Evolutionary conservation across 1,140 invertebrate species (phyloP).

Genomic region (Drosophila insularis): DNA sequence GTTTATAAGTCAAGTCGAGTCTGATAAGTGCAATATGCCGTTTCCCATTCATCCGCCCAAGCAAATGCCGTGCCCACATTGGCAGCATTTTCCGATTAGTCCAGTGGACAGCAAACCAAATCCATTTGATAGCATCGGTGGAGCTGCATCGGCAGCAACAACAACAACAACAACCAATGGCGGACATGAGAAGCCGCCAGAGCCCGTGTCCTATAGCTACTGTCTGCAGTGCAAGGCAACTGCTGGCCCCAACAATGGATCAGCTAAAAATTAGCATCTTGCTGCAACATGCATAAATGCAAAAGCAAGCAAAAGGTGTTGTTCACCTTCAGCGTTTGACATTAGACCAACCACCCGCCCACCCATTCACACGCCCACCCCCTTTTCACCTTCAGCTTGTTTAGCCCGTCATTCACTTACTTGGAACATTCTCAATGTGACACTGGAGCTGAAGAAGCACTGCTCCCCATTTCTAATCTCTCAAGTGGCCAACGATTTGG

Average conservation of each 20-base stretch:
- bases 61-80: conserved; percentile 80
- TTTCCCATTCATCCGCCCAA: conserved; percentile 76
- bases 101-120: conserved; percentile 61
- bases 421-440: conserved; percentile 25
- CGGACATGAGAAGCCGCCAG: conserved; percentile 49
- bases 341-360: not conserved
- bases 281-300: not conserved
- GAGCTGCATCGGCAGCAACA: conserved; percentile 24
- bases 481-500: conserved; percentile 20
- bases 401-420: conserved; percentile 3
- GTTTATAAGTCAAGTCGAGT: not conserved
- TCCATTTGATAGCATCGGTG: conserved; percentile 54
- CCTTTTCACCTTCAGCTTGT: not conserved
- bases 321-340: conserved; percentile 10
- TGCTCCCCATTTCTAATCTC: not conserved
- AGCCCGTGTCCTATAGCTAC: conserved; percentile 68
- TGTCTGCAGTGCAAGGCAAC: conserved; percentile 62
- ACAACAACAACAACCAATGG: not conserved
- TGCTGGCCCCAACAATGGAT: conserved; percentile 31
- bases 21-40: conserved; percentile 49
- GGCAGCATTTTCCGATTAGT: conserved; percentile 78
- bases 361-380: too few relatives aligned
- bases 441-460: not conserved
- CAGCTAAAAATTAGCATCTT: conserved; percentile 30
- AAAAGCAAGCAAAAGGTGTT: not conserved